These are phyloP conservation scores for Phortica variegata DNA, from an alignment of 1,140 invertebrate species.

Conservation along the genomic window DNA sequence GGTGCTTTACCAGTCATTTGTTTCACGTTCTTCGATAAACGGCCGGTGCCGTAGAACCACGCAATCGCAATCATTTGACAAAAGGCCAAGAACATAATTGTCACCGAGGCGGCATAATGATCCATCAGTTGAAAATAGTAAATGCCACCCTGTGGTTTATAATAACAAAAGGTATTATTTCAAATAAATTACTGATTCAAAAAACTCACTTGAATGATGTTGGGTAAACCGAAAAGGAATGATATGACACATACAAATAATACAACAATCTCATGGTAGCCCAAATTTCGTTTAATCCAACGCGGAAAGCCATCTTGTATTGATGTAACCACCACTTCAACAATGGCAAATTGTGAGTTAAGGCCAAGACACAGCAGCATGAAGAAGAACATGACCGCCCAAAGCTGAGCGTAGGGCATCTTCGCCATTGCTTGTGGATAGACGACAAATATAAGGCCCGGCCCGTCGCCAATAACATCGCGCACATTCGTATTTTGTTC, in stretches of 20 bases:
- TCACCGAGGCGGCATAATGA: constrained; percentile 87
- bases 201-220: constrained; percentile 66
- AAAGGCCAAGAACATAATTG: constrained; percentile 88
- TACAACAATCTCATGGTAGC: constrained; percentile 85
- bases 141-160: constrained; percentile 80
- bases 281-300: constrained; percentile 76
- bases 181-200: constrained; percentile 22
- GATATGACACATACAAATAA: constrained; percentile 80
- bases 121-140: constrained; percentile 92
- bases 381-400: constrained; percentile 87
- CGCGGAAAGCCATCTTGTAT: constrained; percentile 87
- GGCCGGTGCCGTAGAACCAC: constrained; percentile 87
- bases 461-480: constrained; percentile 81
- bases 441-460: constrained; percentile 84
- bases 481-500: constrained; percentile 77
- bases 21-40: constrained; percentile 77
- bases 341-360: constrained; percentile 87
- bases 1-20: constrained; percentile 83
- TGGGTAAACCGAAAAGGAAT: constrained; percentile 80
- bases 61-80: constrained; percentile 88
- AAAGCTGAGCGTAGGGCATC: constrained; percentile 82
- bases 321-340: constrained; percentile 89
- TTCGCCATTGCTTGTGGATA: constrained; percentile 87
- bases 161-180: constrained; percentile 60
- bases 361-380: constrained; percentile 87